These are phyloP conservation scores for Spisula solida DNA, from an alignment of 2,888 invertebrate species.

Conservation along the genomic window DNA sequence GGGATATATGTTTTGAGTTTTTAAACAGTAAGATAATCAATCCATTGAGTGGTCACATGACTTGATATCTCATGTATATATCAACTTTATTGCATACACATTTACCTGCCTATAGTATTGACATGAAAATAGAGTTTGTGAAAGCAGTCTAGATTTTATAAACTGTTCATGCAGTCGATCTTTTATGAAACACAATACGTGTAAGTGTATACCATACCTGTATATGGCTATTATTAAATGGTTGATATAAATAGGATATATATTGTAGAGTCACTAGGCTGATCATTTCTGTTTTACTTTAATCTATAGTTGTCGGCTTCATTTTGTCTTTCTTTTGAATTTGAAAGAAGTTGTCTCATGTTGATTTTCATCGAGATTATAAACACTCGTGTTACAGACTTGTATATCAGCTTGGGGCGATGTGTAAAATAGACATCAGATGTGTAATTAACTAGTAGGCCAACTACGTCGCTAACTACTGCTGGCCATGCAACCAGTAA, in stretches of 20 bases:
- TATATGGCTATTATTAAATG: background rate
- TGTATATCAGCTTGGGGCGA: background rate
- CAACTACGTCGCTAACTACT: background rate
- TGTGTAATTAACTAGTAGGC: background rate
- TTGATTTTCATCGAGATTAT: background rate
- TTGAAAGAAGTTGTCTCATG: slow-evolving; percentile 8
- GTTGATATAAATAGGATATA: background rate
- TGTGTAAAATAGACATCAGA: background rate
- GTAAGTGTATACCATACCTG: background rate
- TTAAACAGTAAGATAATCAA: too few species aligned
- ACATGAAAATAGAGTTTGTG: background rate
- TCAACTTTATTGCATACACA: background rate
- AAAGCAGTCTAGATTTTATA: background rate
- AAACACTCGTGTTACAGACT: background rate
- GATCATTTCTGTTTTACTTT: background rate
- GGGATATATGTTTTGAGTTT: too few species aligned
- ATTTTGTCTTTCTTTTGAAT: background rate
- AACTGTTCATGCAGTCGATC: background rate
- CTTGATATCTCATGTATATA: too few species aligned
- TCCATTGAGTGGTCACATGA: too few species aligned
- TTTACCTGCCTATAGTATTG: background rate
- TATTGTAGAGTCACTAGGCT: background rate
- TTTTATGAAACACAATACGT: background rate
- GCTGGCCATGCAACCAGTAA: background rate
- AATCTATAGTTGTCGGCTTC: background rate